Evolutionary conservation across 2,888 invertebrate species (phyloP).

Genomic region (Margaritifera margaritifera): DNA sequence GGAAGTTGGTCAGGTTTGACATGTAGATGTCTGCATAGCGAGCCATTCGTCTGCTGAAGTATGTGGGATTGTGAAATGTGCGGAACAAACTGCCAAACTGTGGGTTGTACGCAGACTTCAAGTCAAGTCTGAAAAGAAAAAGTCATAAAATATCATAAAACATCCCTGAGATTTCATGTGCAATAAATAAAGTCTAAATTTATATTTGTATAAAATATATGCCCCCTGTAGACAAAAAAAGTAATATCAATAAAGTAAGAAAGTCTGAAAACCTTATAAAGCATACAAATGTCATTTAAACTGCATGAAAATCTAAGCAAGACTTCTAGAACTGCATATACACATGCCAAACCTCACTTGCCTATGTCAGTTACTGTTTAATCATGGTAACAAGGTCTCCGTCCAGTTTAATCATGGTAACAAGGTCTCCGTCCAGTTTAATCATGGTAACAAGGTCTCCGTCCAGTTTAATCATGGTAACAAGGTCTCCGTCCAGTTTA

Average conservation of each 20-base stretch:
- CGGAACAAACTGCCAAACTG: conserved; percentile 98
- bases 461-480: no score
- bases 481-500: no score
- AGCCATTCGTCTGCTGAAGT: conserved; percentile 93
- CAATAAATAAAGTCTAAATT: background rate
- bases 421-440: no score
- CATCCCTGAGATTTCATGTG: background rate
- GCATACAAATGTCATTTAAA: background rate
- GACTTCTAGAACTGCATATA: no score
- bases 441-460: no score
- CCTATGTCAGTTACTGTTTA: no score
- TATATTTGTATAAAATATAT: background rate
- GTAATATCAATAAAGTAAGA: no score
- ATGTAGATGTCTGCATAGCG: conserved; percentile 98
- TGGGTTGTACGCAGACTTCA: conserved; percentile 92
- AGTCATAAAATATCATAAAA: background rate
- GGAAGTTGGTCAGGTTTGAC: conserved; percentile 90
- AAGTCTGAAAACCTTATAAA: no score
- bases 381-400: no score
- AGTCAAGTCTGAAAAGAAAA: conserved; percentile 80
- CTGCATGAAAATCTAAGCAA: background rate
- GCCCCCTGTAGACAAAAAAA: no score
- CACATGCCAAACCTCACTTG: no score
- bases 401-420: no score
- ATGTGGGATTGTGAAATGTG: conserved; percentile 97